Evolutionary conservation across 2,888 invertebrate species (phyloP), one percentile per base, ranked within the genome.

Genomic region (Napeogenes inachia): DNA sequence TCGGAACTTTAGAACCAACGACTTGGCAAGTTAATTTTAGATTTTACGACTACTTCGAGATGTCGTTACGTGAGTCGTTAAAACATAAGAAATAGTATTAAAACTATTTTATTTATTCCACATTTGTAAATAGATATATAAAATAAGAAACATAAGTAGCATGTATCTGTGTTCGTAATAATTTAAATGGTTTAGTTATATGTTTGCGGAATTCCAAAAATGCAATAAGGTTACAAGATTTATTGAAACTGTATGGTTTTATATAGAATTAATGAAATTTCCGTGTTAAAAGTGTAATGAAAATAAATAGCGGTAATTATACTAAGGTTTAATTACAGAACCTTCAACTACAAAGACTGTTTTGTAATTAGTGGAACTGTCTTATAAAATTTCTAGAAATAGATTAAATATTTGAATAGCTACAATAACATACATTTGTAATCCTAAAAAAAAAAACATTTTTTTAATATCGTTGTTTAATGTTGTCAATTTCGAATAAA

Each of bases 261-360:
- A 47, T 55, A 45, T 13, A 54, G 54, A 54, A 50, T 50, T 68
- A 70, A 69, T 69, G 69, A 65, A 61, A 63, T 54, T 70, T 63
- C 59, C 68, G 56, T 69, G 69, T 68, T 64, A 59, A 65, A 53
- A 56, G 32, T 33, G 54, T 42, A 60, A 63, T 60, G 63, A 57
- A 38, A 62, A 54, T 56, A 55, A 59, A 59, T 59, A 45, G 56
- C 59, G 57, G 58, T 64, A 67, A 63, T 71, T 71, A 70, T 64
- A 66, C 67, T 67, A 62, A 68, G 65, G 60, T 68, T 70, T 70
- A 67, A 68, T 69, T 68, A 63, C 56, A 35, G 13, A 0, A 32
- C 2, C 42, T 55, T 21, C 5, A 53, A 46, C 38, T 21, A 61
- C 61, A 61, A 63, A 68, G 55, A 62, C 62, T 58, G 45, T 67